A percentile compares a stretch with the other conserved stretches of the same genome.
These are phyloP conservation scores for Meleagris gallopavo DNA, from an alignment of 2,113 vertebrate species.

Conservation along the genomic window DNA sequence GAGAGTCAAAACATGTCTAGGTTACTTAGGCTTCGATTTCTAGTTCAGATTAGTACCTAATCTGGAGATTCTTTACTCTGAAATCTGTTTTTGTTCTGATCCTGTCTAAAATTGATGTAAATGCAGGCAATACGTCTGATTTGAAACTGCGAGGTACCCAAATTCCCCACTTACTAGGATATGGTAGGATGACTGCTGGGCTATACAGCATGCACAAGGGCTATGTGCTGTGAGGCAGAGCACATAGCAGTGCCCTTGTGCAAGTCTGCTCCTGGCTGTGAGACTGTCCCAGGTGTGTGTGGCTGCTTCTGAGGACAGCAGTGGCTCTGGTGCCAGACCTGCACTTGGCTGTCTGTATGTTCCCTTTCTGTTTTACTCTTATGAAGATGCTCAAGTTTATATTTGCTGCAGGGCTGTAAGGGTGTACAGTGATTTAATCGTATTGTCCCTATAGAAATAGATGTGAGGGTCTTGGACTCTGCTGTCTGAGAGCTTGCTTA, in stretches of 20 bases:
- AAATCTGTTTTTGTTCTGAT: neutral
- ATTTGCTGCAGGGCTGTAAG: neutral
- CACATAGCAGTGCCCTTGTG: rapidly evolving
- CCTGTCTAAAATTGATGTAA: neutral
- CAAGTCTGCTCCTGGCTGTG: rapidly evolving
- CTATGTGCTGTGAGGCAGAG: rapidly evolving
- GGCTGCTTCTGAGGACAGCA: neutral
- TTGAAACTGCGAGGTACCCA: neutral
- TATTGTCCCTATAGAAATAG: neutral
- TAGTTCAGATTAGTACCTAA: neutral
- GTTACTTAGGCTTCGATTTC: neutral
- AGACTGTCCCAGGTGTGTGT: rapidly evolving
- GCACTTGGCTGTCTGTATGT: neutral
- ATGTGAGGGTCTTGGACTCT: neutral
- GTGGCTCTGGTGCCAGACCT: neutral
- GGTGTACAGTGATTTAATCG: neutral
- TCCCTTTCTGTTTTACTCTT: rapidly evolving
- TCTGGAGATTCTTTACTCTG: neutral
- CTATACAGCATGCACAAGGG: rapidly evolving
- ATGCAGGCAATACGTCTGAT: rapidly evolving
- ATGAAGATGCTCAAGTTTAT: neutral
- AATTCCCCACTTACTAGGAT: neutral
- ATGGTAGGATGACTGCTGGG: neutral
- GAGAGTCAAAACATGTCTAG: neutral
- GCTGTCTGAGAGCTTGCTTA: neutral